Percentiles rank a stretch among this genome's conserved stretches.
Conservation (phyloP, 2,797 vertebrate genomes). For the Jordanella pulchra region DNA sequence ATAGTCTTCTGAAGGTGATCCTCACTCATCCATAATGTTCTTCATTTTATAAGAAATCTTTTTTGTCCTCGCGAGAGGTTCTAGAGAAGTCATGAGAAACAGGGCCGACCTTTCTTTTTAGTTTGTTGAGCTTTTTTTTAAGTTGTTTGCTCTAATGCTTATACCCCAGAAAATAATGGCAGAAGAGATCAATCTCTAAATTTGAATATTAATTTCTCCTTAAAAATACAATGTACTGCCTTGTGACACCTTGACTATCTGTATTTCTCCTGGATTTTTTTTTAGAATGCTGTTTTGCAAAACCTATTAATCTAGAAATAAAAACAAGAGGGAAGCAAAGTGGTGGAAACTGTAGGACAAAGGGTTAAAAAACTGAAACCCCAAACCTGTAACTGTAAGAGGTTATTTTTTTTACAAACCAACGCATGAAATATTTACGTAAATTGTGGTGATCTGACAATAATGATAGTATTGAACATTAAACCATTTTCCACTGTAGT, state of each 20-base stretch:
- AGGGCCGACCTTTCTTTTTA: no score
- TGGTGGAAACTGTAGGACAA: no score
- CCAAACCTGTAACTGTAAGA: background rate
- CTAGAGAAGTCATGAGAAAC: no score
- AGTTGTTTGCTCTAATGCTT: no score
- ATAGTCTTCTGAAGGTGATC: no score
- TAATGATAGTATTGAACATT: background rate
- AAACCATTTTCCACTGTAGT: background rate
- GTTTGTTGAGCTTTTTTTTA: no score
- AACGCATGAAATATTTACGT: background rate
- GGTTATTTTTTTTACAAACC: slow-evolving; percentile 6
- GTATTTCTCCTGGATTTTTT: background rate
- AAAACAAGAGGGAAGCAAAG: no score
- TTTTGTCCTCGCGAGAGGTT: no score
- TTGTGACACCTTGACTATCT: background rate
- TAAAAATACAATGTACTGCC: background rate
- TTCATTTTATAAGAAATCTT: no score
- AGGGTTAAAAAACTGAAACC: slow-evolving; percentile 14
- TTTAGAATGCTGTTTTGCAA: background rate
- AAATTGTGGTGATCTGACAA: background rate
- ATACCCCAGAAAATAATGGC: no score
- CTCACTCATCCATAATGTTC: no score
- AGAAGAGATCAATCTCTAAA: no score
- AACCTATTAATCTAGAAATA: background rate
- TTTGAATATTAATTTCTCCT: background rate